Percentiles rank a stretch among this genome's conserved stretches.
phyloP scores from a whole-genome alignment of 2,797 vertebrate genomes.

The Zenarchopterus dispar region DNA sequence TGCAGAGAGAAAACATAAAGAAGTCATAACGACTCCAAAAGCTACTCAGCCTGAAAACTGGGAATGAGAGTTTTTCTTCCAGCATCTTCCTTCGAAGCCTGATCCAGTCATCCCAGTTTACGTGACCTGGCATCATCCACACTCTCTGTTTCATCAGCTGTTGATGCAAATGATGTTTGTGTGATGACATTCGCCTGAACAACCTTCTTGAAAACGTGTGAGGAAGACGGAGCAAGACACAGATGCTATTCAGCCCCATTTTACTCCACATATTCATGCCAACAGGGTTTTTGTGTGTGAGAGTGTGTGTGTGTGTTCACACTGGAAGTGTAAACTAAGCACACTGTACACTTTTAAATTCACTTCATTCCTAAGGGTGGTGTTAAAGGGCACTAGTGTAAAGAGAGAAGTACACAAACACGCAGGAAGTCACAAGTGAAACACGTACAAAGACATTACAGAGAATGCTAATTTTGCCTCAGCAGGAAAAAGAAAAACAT shows the following conservation, averaged over 20 bases:
- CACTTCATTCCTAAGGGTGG: conserved; percentile 8
- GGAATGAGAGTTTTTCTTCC: conserved; percentile 4
- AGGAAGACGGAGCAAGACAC: conserved; percentile 16
- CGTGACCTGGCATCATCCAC: conserved; percentile 51
- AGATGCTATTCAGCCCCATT: not conserved
- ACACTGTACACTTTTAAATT: conserved; percentile 6
- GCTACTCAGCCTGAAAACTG: not conserved
- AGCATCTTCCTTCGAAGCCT: conserved; percentile 21
- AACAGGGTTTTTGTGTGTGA: not conserved
- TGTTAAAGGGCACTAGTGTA: conserved; percentile 3
- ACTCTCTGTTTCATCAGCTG: conserved; percentile 46
- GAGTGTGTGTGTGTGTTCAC: conserved; percentile 10
- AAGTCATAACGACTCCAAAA: conserved; percentile 8
- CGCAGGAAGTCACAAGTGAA: conserved; percentile 9
- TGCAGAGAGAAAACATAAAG: conserved; percentile 13
- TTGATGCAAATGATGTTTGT: conserved; percentile 53
- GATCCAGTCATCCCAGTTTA: conserved; percentile 24
- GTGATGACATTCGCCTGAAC: conserved; percentile 27
- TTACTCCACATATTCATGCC: not conserved
- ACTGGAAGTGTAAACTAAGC: not conserved
- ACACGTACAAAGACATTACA: not conserved
- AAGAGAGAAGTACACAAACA: conserved; percentile 10
- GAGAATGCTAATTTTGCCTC: not conserved
- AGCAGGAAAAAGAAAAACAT: not conserved
- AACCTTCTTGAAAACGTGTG: conserved; percentile 22